A percentile compares a stretch with the other conserved stretches of the same genome.
These are phyloP conservation scores for Cydia pomonella DNA, from an alignment of 1,140 invertebrate species.

Conservation along the genomic window DNA sequence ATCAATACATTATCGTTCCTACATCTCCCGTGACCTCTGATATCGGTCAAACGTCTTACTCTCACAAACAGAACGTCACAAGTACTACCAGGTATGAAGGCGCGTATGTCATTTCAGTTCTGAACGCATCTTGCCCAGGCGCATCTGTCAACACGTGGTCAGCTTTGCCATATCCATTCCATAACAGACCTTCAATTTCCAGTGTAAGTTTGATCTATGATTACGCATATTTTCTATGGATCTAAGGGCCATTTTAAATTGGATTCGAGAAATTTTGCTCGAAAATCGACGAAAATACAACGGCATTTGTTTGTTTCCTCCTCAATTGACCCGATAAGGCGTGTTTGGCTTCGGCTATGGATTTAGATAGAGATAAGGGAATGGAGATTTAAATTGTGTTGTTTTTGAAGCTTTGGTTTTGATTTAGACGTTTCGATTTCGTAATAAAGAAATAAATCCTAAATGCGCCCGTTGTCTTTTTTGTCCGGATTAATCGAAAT, in stretches of 20 bases:
- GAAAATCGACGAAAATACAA: neutral
- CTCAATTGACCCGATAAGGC: constrained; percentile 17
- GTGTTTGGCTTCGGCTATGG: constrained; percentile 26
- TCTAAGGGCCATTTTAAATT: neutral
- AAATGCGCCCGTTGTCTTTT: no score
- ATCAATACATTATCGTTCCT: constrained; percentile 26
- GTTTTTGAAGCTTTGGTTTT: neutral
- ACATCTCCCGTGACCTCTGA: constrained; percentile 16
- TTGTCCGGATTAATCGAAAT: no score
- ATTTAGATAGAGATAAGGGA: constrained; percentile 30
- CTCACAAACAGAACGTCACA: neutral
- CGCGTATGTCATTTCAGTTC: neutral
- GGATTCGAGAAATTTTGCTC: neutral
- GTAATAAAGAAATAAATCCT: neutral
- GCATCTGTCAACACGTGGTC: constrained; percentile 59
- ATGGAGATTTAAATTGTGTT: constrained; percentile 10
- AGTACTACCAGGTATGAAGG: neutral
- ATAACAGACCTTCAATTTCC: constrained; percentile 13
- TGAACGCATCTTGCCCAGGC: neutral
- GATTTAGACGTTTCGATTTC: neutral
- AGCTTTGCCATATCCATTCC: constrained; percentile 32
- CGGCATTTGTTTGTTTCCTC: neutral
- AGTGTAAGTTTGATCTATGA: neutral
- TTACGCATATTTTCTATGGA: neutral
- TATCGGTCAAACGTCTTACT: constrained; percentile 19